Base-by-base conservation (phyloP, 2,888 invertebrate genomes). In the Seira musarum region DNA sequence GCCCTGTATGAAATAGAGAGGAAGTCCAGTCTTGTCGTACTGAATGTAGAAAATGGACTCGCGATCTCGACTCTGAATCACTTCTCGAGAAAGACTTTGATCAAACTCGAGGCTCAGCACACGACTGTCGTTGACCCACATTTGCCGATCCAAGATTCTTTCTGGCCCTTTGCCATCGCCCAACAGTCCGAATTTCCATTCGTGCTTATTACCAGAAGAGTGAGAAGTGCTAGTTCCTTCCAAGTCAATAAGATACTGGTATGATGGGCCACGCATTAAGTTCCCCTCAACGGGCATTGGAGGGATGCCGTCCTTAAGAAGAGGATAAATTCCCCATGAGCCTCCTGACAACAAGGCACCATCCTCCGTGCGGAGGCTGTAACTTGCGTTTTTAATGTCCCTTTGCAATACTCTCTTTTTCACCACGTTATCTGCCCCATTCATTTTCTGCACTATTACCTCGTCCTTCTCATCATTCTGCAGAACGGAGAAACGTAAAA, bases 41-140 rank as follows among this genome's bases (percentile, higher is more conserved):
- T 94, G 93, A 67, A 97, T 94, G 0, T 94, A 94, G 80, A 98
- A 91, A 35, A 98, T 91, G 15, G 96, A 94, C 80, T 93, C 93
- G 82, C 94, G 92, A 82, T 95, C 93, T 83, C 94, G 92, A 88
- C 97, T 96, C 87, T 95, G 96, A 88, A 98, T 95, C 0, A 95
- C 95, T 89, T 97, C 97, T 53, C 94, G 93, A 85, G 96, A 95
- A 61, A 94, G 94, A 82, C 94, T 94, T 88, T 97, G 95, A 88
- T 98, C 96, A 88, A 96, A 97, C 89, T 97, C 96, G 68, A 98
- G 94, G 17, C 96, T 96, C 46, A 98, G 91, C 0, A 97, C 93
- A 87, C 96, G 93, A 3, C 95, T 94, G 84, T 95, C 94, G 88
- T 98, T 98, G 3, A 98, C 96, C 95, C 96, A 87, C 76, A 87